These are phyloP conservation scores for Teleopsis dalmanni DNA, from an alignment of 1,140 invertebrate genomes.

Conservation along the genomic window DNA sequence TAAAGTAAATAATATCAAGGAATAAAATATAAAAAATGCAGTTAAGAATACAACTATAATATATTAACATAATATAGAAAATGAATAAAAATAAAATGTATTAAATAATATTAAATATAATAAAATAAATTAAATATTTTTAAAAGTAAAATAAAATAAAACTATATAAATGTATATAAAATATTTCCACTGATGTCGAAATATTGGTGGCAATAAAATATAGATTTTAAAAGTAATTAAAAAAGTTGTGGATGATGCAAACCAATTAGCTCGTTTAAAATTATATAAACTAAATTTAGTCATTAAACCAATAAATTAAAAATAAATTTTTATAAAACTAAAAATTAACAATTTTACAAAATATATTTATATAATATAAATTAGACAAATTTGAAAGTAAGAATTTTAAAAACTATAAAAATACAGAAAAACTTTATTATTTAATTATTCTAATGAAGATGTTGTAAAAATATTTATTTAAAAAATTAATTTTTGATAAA, in stretches of 20 bases:
- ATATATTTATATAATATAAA: too few species aligned
- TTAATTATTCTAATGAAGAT: too few species aligned
- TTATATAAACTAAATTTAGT: neutral
- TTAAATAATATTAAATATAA: neutral
- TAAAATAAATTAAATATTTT: neutral
- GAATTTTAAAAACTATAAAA: too few species aligned
- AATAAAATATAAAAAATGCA: neutral
- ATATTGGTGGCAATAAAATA: too few species aligned
- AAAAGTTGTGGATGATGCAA: too few species aligned
- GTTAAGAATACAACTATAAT: neutral
- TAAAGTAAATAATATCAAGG: neutral
- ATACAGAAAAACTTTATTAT: too few species aligned
- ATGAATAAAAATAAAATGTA: neutral
- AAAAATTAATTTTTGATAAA: too few species aligned
- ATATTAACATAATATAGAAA: neutral
- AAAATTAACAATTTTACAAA: too few species aligned
- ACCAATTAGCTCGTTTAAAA: neutral
- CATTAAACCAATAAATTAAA: neutral
- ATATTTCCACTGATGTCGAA: too few species aligned
- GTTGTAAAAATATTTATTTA: too few species aligned
- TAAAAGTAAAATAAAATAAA: neutral
- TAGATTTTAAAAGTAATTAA: too few species aligned
- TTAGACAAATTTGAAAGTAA: too few species aligned
- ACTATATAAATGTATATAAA: neutral
- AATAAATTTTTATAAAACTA: neutral